A percentile compares a stretch with the other conserved stretches of the same genome.
These are phyloP conservation scores for Drosophila kohkoa DNA, from an alignment of 1,140 invertebrate species.

Conservation along the genomic window DNA sequence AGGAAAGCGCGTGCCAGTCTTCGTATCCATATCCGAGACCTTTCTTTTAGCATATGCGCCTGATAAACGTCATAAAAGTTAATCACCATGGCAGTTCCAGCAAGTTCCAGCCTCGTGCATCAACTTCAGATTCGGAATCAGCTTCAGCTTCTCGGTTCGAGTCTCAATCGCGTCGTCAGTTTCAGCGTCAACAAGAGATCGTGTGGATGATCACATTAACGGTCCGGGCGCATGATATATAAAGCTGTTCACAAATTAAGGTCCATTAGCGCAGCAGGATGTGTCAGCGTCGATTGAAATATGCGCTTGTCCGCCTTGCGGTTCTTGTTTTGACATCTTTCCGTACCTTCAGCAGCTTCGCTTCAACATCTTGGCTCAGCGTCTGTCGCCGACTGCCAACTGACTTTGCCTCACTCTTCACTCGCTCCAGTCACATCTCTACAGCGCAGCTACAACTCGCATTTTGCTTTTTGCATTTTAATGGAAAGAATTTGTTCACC, in stretches of 20 bases:
- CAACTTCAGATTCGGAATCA: constrained; percentile 13
- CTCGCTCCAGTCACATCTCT: constrained; percentile 13
- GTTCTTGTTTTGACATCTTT: constrained; percentile 81
- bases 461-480: constrained; percentile 70
- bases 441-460: constrained; percentile 2
- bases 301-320: constrained; percentile 78
- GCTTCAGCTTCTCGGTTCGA: constrained; percentile 2
- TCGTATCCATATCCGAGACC: constrained; percentile 19
- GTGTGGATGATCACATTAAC: constrained; percentile 83
- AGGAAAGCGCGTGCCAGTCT: constrained; percentile 71
- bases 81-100: constrained; percentile 50
- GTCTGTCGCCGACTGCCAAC: constrained; percentile 18
- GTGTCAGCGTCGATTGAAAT: constrained; percentile 81
- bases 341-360: constrained; percentile 54
- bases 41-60: constrained; percentile 49
- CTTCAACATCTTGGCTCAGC: constrained; percentile 16
- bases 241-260: constrained; percentile 84
- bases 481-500: constrained; percentile 65
- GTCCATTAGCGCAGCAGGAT: constrained; percentile 83
- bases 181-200: constrained; percentile 59
- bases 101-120: constrained; percentile 8
- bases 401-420: constrained; percentile 38
- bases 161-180: background rate
- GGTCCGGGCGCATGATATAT: constrained; percentile 77
- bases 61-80: constrained; percentile 77